These are phyloP conservation scores for Leptodactylus fuscus DNA, from an alignment of 2,113 vertebrate genomes.

Conservation along the genomic window DNA sequence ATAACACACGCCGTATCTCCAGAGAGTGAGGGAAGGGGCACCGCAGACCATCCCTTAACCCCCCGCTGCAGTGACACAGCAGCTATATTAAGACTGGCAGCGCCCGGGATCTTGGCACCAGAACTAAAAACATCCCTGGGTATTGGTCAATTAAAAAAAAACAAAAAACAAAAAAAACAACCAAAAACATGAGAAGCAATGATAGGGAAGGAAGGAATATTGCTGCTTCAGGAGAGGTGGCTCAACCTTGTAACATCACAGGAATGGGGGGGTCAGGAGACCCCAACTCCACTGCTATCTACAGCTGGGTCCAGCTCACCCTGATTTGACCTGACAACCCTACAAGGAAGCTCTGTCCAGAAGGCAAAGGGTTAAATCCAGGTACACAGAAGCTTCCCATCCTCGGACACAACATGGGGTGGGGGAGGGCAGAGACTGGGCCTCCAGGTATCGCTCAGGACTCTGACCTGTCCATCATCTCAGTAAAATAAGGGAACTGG, in stretches of 20 bases:
- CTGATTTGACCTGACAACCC: constrained; percentile 44
- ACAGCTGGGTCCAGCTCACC: constrained; percentile 17
- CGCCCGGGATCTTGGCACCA: constrained; percentile 28
- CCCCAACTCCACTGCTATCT: not conserved
- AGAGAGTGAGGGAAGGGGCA: not conserved
- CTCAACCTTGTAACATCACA: constrained; percentile 11
- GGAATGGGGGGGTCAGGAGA: not conserved
- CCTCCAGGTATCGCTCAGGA: not conserved
- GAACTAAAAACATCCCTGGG: constrained; percentile 47
- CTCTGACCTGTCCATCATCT: constrained; percentile 24
- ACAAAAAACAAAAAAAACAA: too few relatives aligned
- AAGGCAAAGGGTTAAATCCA: constrained; percentile 57
- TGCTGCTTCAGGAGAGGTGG: constrained; percentile 35
- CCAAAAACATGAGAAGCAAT: not conserved
- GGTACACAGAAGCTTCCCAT: constrained; percentile 47
- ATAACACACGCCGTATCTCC: constrained; percentile 23
- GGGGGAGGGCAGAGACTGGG: not conserved
- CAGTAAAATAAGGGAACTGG: constrained; percentile 52
- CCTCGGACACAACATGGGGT: not conserved
- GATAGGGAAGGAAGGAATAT: not conserved
- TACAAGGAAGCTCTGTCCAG: constrained; percentile 55
- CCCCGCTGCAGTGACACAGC: not conserved
- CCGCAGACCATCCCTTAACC: not conserved
- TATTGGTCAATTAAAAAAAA: constrained; percentile 14
- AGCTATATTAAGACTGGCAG: constrained; percentile 17